Base-by-base conservation (phyloP, 2,888 invertebrate species). In the Eudemis profundana region DNA sequence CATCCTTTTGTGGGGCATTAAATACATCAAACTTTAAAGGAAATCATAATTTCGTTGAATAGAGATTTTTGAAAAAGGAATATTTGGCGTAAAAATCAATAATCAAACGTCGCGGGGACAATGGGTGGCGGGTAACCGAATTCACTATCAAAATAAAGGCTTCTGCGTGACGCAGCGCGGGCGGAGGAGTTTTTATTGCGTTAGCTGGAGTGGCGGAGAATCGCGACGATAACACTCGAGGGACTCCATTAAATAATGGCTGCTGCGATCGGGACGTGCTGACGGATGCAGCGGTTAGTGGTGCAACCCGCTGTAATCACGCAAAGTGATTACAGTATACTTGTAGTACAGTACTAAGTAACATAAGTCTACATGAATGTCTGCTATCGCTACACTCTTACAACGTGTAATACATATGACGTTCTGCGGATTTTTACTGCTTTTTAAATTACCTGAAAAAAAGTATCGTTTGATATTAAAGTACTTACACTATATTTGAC, bases 71-170 rank as follows among this genome's bases (percentile, higher is more conserved):
- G 81, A 85, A 89, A 89, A 89, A 84, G 85, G 79, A 87, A 85
- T 86, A 87, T 91, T 89, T 90, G 84, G 90, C 90, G 91, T 91
- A 88, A 91, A 91, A 91, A 92, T 92, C 92, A 92, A 92, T 91
- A 92, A 91, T 91, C 87, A 85, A 86, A 87, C 81, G 86, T 81
- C 78, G 74, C 74, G 70, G 73, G 72, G 81, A 90, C 91, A 90
- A 91, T 84, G 73, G 86, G 69, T 75, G 78, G 84, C 87, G 89
- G 91, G 89, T 87, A 86, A 84, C 82, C 85, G 86, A 82, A 82
- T 78, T 83, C 86, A 83, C 90, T 90, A 90, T 90, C 87, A 89
- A 89, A 90, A 90, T 89, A 90, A 84, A 86, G 81, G 83, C 78
- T 81, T 72, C 79, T 79, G 85, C 83, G 86, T 87, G 90, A 89